Evolutionary conservation across 2,113 vertebrate species (phyloP).

Genomic region (Dicrurus megarhynchus): DNA sequence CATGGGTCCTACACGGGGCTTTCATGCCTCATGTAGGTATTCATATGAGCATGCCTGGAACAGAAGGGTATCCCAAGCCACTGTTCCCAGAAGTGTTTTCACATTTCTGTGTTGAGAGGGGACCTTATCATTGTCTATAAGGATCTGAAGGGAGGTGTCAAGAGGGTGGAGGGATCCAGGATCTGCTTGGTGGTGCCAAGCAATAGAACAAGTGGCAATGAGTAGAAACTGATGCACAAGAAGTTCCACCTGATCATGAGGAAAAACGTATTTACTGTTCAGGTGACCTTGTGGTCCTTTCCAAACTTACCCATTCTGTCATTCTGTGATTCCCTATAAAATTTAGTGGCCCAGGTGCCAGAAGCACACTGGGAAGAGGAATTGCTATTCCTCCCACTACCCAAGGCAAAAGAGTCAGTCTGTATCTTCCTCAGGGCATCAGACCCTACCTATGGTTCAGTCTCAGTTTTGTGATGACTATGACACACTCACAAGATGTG

Average conservation of each 20-base stretch:
- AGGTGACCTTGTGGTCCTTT: background rate
- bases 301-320: background rate
- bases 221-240: background rate
- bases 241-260: background rate
- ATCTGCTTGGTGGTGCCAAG: background rate
- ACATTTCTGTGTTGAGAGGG: background rate
- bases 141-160: background rate
- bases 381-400: accelerated
- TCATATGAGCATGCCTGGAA: background rate
- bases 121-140: background rate
- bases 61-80: accelerated
- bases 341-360: background rate
- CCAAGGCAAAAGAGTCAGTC: background rate
- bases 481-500: background rate
- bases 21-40: background rate
- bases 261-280: background rate
- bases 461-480: background rate
- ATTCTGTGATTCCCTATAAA: background rate
- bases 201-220: background rate
- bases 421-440: background rate
- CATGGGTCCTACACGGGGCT: background rate
- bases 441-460: background rate
- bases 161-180: background rate
- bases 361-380: background rate
- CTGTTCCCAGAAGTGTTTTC: background rate